Conservation (phyloP, 2,113 vertebrate species). For the Pyrgilauda ruficollis region DNA sequence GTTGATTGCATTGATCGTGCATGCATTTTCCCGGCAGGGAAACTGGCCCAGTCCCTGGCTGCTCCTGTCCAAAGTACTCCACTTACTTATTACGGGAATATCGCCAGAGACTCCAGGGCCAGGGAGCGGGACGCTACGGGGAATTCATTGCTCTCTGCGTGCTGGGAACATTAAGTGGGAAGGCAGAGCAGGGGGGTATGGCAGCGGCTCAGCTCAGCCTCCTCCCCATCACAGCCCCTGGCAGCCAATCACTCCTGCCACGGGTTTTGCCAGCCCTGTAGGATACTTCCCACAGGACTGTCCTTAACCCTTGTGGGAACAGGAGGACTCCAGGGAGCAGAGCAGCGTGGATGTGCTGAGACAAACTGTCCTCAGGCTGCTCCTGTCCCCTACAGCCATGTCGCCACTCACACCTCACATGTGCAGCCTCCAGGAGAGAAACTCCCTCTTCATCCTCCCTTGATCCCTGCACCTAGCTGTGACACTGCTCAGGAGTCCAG, state of each 20-base stretch:
- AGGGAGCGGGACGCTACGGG: neutral
- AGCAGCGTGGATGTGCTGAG: neutral
- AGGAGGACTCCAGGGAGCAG: neutral
- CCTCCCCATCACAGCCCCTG: neutral
- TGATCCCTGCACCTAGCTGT: rapidly evolving
- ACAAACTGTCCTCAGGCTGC: neutral
- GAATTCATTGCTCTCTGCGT: conserved; percentile 8
- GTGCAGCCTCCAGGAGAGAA: neutral
- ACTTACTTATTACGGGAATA: conserved; percentile 17
- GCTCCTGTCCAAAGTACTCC: conserved; percentile 11
- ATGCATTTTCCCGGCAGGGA: conserved; percentile 16
- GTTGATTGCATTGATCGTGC: conserved; percentile 34
- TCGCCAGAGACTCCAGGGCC: conserved; percentile 24
- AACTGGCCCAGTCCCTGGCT: neutral
- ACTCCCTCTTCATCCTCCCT: neutral
- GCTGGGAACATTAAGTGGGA: neutral
- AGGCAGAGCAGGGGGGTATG: neutral
- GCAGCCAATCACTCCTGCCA: neutral
- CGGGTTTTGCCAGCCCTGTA: neutral
- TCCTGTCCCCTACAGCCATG: neutral
- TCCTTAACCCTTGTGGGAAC: neutral
- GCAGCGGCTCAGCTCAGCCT: neutral
- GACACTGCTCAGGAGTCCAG: rapidly evolving
- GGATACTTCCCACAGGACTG: neutral
- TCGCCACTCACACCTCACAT: neutral